Base-by-base conservation (phyloP, 2,888 invertebrate genomes). In the Clostera curtula region DNA sequence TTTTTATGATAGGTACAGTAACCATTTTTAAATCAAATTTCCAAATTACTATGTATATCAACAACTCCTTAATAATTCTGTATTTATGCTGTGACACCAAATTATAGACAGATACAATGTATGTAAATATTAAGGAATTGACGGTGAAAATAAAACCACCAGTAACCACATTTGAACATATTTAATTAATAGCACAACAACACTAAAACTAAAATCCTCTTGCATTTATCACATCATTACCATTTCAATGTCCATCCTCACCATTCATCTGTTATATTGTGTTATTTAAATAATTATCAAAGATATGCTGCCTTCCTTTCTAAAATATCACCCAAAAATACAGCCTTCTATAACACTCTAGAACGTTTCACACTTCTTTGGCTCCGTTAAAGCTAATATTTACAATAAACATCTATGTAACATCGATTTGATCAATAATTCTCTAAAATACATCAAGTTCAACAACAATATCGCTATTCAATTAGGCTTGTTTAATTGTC, bases 161-260 rank as follows among this genome's bases (percentile, higher is more conserved):
- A 42, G 44, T 56, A 65, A 71, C 59, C 70, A 75, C 76, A 73
- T 76, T 65, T 58, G 70, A 80, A 82, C 75, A 70, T 82, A 77
- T 75, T 80, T 80, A 74, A 80, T 80, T 82, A 82, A 80, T 82
- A 75, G 79, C 80, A 83, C 82, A 83, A 83, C 83, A 82, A 80
- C 75, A 67, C 79, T 82, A 82, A 68, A 68, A 69, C 80, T 79
- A 82, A 71, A 56, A 56, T 56, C 53, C 56, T 58, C 35, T 56
- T 57, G 56, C 60, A 56, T 59, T 67, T 77, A 80, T 82, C 80
- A 80, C 80, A 79, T 77, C 79, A 61, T 74, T 65, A 66, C 62
- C 65, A 38, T 62, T 60, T 55, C 59, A 56, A 54, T 61, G 47
- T 41, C 56, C 51, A 35, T 55, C 46, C 41, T 35, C 40, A 28